A percentile compares a stretch with the other conserved stretches of the same genome.
Conservation (phyloP, 2,888 invertebrate species). For the Sarcophaga variegata region DNA sequence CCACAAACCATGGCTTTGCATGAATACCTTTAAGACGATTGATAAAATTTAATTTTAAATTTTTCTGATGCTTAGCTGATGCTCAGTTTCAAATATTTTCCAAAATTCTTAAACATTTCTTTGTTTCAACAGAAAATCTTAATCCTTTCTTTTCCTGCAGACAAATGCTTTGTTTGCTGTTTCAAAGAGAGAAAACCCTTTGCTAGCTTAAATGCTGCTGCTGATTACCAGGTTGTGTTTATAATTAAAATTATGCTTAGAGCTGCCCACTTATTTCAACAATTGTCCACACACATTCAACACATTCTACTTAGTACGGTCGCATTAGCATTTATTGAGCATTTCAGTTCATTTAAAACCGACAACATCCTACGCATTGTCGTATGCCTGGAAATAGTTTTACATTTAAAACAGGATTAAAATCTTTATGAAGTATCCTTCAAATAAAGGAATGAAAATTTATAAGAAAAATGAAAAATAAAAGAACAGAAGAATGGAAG, state of each 20-base stretch:
- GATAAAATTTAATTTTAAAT: not conserved
- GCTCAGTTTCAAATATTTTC: too few species aligned
- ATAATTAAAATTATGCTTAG: conserved; percentile 72
- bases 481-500: not conserved
- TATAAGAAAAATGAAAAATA: not conserved
- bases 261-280: conserved; percentile 70
- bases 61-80: too few species aligned
- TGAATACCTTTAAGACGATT: not conserved
- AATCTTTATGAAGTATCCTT: not conserved
- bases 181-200: conserved; percentile 20
- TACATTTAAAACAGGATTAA: conserved; percentile 31
- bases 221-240: conserved; percentile 70
- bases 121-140: too few species aligned
- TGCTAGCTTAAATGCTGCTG: conserved; percentile 45
- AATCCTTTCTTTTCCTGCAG: too few species aligned
- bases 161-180: too few species aligned
- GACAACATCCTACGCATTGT: too few species aligned
- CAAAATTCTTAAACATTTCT: too few species aligned
- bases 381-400: not conserved
- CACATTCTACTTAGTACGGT: not conserved
- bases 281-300: not conserved
- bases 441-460: not conserved
- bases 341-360: too few species aligned
- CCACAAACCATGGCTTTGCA: not conserved
- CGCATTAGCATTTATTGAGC: too few species aligned